Conservation (phyloP, 1,140 invertebrate genomes). For the Drosophila equinoxialis region DNA sequence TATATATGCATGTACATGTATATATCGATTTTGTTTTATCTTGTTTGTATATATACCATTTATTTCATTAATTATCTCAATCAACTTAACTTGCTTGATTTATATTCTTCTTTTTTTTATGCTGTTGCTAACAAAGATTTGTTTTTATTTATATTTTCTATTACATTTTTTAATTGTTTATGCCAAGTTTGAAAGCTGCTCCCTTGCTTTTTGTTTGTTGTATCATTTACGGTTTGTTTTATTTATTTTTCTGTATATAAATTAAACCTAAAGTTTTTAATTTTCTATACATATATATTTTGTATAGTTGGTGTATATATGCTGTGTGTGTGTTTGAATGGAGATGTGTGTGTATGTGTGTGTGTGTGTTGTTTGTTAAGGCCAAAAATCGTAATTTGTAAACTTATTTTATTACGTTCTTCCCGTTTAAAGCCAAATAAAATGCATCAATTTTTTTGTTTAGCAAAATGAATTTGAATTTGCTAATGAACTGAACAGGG, state of each 20-base stretch:
- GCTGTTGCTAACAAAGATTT: constrained; percentile 53
- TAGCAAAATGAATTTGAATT: not conserved
- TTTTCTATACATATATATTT: constrained; percentile 63
- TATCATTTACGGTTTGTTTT: not conserved
- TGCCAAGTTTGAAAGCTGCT: constrained; percentile 73
- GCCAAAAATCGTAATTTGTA: constrained; percentile 65
- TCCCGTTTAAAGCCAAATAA: constrained; percentile 12
- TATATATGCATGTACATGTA: constrained; percentile 16
- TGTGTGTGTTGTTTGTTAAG: constrained; percentile 46
- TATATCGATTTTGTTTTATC: not conserved
- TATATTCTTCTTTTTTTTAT: constrained; percentile 26
- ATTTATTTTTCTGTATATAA: constrained; percentile 54
- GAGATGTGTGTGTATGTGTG: constrained; percentile 21
- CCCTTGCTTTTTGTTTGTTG: constrained; percentile 56
- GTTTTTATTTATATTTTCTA: constrained; percentile 16
- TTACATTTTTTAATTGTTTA: constrained; percentile 39
- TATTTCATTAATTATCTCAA: constrained; percentile 26
- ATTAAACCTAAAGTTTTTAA: constrained; percentile 65
- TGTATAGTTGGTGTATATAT: constrained; percentile 46
- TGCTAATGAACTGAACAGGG: not conserved
- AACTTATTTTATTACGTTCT: constrained; percentile 52
- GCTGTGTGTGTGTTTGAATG: constrained; percentile 27
- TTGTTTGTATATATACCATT: constrained; percentile 60
- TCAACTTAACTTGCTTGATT: constrained; percentile 59
- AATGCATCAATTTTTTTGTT: constrained; percentile 17